phyloP scores from a whole-genome alignment of 2,888 invertebrate species.

The Troides oblongomaculatus region DNA sequence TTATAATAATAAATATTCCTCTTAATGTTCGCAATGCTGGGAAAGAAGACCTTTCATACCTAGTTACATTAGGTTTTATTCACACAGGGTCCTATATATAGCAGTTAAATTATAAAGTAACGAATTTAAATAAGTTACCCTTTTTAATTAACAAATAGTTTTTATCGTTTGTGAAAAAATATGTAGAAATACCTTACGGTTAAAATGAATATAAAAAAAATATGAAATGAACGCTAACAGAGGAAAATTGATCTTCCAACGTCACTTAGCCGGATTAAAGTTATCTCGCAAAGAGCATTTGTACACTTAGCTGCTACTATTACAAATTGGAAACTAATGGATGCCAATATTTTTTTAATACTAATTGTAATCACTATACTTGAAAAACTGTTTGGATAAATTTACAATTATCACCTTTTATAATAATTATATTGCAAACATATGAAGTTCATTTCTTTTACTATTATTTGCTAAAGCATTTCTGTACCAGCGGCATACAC shows the following conservation, averaged over 20 bases:
- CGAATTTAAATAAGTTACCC: too few relatives aligned
- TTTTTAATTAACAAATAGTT: too few relatives aligned
- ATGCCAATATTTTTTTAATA: background rate
- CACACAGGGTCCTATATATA: too few relatives aligned
- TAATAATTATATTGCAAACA: background rate
- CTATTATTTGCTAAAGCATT: too few relatives aligned
- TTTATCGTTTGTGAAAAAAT: too few relatives aligned
- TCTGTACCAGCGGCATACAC: too few relatives aligned
- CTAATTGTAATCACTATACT: background rate
- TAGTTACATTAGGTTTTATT: too few relatives aligned
- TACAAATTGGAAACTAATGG: slow-evolving; percentile 1
- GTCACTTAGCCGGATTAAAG: slow-evolving; percentile 20
- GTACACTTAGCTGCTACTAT: slow-evolving; percentile 14
- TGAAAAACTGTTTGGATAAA: background rate
- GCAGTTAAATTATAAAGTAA: too few relatives aligned
- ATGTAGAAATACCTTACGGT: background rate
- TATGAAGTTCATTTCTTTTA: too few relatives aligned
- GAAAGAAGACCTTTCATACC: too few relatives aligned
- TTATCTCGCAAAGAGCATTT: slow-evolving; percentile 9
- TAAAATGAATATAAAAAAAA: background rate
- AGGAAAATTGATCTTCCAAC: slow-evolving; percentile 11
- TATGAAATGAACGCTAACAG: background rate
- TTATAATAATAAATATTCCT: too few relatives aligned
- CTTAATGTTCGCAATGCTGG: too few relatives aligned
- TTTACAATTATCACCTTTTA: background rate